phyloP scores from a whole-genome alignment of 2,888 invertebrate species.

The Caenorhabditis auriculariae region DNA sequence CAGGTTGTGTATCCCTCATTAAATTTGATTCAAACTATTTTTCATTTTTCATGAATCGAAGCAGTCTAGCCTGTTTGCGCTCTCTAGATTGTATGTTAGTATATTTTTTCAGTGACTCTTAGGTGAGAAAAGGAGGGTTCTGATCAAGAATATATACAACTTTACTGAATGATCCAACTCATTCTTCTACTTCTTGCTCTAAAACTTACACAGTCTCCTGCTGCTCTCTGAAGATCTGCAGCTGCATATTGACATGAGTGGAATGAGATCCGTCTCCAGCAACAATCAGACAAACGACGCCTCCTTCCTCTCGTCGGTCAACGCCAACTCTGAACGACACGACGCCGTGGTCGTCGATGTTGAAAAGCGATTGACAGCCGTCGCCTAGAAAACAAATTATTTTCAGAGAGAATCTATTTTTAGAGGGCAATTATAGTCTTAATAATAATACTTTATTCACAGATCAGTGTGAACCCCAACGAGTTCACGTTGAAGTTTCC shows the following conservation, averaged over 20 bases:
- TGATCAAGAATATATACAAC: no score
- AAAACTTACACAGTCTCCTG: slow-evolving; percentile 12
- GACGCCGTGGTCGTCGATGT: slow-evolving; percentile 21
- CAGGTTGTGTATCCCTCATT: no score
- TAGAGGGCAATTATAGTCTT: neutral
- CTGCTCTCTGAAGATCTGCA: no score
- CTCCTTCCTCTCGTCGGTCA: slow-evolving; percentile 7
- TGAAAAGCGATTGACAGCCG: slow-evolving; percentile 16
- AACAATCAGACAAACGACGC: slow-evolving; percentile 18
- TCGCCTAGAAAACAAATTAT: slow-evolving; percentile 1
- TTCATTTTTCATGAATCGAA: no score
- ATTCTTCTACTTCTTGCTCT: no score
- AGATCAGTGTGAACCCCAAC: neutral
- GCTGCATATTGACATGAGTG: slow-evolving; percentile 6
- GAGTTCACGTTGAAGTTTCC: neutral
- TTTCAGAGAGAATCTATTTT: no score
- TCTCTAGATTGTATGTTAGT: no score
- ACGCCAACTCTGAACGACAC: slow-evolving; percentile 12
- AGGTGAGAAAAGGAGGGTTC: no score
- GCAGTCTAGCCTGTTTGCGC: no score
- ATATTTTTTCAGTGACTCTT: no score
- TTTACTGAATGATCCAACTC: no score
- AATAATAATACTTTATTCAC: neutral
- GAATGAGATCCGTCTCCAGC: slow-evolving; percentile 23
- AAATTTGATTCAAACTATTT: no score